phyloP scores from a whole-genome alignment of 92 coral and sea anemone genomes.

The Palythoa grandis region DNA sequence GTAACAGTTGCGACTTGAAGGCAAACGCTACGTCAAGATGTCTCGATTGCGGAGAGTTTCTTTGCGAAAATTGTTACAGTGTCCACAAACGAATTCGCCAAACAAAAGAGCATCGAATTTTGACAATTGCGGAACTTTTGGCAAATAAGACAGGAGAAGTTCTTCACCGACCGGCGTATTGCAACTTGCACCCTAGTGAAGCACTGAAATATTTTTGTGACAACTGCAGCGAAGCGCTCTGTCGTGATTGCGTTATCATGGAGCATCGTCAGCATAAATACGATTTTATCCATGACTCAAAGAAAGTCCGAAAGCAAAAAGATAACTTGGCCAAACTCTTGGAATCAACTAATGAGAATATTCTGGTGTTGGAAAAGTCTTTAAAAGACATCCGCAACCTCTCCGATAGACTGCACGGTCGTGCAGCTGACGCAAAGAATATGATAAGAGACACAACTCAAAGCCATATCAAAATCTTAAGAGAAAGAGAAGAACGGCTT shows the following conservation, averaged over 20 bases:
- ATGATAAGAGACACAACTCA: conserved; percentile 75
- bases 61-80: conserved; percentile 83
- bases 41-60: conserved; percentile 93
- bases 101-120: conserved; percentile 89
- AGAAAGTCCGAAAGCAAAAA: conserved; percentile 76
- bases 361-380: conserved; percentile 74
- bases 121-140: conserved; percentile 80
- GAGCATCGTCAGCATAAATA: conserved; percentile 93
- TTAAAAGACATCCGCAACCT: conserved; percentile 66
- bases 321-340: conserved; percentile 63
- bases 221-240: conserved; percentile 84
- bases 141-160: conserved; percentile 86
- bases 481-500: conserved; percentile 80
- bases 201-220: conserved; percentile 88
- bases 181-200: conserved; percentile 80
- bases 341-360: conserved; percentile 54
- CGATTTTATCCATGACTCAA: conserved; percentile 83
- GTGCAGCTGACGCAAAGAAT: conserved; percentile 75
- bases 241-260: conserved; percentile 90
- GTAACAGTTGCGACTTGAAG: conserved; percentile 85
- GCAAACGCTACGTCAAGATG: conserved; percentile 83
- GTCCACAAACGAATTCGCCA: conserved; percentile 90
- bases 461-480: conserved; percentile 66
- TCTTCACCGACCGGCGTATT: conserved; percentile 82
- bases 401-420: conserved; percentile 75